Conservation (phyloP, 2,113 vertebrate genomes). For the Oceanites oceanicus region DNA sequence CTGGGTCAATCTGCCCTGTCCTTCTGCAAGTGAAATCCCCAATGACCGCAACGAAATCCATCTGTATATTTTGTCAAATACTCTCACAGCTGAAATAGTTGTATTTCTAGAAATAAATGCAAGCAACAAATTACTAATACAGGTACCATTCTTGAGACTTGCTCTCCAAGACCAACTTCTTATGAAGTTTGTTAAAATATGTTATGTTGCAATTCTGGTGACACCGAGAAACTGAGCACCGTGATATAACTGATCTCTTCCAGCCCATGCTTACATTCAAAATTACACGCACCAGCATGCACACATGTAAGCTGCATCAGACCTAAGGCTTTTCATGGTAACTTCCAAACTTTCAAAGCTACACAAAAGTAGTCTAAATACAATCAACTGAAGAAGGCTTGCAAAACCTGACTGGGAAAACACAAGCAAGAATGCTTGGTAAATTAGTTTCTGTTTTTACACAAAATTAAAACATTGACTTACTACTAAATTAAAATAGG, state of each 20-base stretch:
- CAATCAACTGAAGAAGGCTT: background rate
- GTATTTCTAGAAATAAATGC: background rate
- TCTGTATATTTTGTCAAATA: background rate
- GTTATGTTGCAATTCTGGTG: background rate
- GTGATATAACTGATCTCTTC: background rate
- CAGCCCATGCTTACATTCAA: background rate
- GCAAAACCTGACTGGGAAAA: conserved; percentile 10
- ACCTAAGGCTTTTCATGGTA: background rate
- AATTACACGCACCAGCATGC: background rate
- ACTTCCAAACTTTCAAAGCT: background rate
- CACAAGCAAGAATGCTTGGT: background rate
- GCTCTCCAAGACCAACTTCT: background rate
- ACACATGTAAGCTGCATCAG: background rate
- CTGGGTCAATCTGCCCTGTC: no score
- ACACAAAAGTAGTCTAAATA: background rate
- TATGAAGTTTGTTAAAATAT: background rate
- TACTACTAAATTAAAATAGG: conserved; percentile 41
- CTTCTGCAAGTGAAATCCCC: background rate
- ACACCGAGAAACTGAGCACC: background rate
- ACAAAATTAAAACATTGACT: conserved; percentile 49
- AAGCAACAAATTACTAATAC: background rate
- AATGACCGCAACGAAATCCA: background rate
- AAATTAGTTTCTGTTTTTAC: conserved; percentile 44
- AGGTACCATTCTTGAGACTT: background rate
- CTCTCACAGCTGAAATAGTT: background rate